Conservation (phyloP, 2,888 invertebrate species). For the Lithophane socia region DNA sequence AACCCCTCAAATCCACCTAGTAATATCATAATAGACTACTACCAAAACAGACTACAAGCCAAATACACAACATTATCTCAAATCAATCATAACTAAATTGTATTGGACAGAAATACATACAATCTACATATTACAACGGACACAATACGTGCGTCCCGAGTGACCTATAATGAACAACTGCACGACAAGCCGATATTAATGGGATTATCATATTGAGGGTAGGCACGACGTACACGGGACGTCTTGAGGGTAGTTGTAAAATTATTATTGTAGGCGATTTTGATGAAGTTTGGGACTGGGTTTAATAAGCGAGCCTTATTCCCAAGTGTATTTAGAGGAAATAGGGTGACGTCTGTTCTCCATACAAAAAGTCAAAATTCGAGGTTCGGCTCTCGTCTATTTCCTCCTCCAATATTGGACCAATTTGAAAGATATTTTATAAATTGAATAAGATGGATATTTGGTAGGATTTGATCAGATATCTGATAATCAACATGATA, state of each 20-base stretch:
- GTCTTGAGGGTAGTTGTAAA: slow-evolving; percentile 6
- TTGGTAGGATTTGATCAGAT: too few relatives aligned
- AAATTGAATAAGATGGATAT: too few relatives aligned
- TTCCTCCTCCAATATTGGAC: too few relatives aligned
- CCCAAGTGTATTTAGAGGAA: slow-evolving; percentile 4
- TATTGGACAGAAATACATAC: slow-evolving; percentile 26
- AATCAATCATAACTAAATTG: slow-evolving; percentile 43
- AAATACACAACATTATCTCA: slow-evolving; percentile 3
- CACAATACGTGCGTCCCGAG: slow-evolving; percentile 42
- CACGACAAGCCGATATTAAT: slow-evolving; percentile 42
- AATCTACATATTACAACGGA: slow-evolving; percentile 48
- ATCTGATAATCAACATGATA: not conserved
- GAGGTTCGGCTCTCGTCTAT: too few relatives aligned
- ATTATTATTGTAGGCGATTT: slow-evolving; percentile 21
- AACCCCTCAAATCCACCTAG: not conserved
- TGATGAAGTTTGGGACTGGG: slow-evolving; percentile 17
- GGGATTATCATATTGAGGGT: slow-evolving; percentile 45
- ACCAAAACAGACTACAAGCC: slow-evolving; percentile 5
- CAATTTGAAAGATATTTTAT: too few relatives aligned
- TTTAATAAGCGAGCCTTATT: not conserved
- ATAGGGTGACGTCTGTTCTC: too few relatives aligned
- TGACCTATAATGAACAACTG: slow-evolving; percentile 42
- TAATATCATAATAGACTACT: not conserved
- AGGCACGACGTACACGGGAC: not conserved
- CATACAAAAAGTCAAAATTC: too few relatives aligned